Conservation (phyloP, 92 coral and sea anemone species). For the Epizoanthus rinbou region DNA sequence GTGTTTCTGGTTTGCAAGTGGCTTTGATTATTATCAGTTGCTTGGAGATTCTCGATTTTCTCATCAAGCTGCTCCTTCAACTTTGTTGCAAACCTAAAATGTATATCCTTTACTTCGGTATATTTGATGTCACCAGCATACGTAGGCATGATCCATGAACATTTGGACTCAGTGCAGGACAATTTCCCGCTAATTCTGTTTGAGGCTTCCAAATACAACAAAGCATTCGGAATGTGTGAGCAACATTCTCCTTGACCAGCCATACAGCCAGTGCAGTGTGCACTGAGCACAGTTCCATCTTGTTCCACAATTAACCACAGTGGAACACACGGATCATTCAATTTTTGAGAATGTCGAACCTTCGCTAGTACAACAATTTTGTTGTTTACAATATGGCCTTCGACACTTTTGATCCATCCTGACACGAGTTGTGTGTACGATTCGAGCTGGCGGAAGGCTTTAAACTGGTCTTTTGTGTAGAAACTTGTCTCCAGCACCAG, state of each 20-base stretch:
- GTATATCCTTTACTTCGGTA: constrained; percentile 42
- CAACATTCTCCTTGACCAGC: constrained; percentile 70
- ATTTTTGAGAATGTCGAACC: constrained; percentile 59
- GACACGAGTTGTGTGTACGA: constrained; percentile 59
- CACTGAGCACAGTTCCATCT: constrained; percentile 54
- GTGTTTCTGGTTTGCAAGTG: background rate
- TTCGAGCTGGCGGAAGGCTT: constrained; percentile 53
- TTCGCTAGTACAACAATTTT: constrained; percentile 55
- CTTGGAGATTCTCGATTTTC: constrained; percentile 44
- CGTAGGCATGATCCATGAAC: constrained; percentile 51
- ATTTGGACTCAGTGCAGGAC: constrained; percentile 51
- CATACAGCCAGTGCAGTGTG: constrained; percentile 60
- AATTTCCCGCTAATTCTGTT: constrained; percentile 45
- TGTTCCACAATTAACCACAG: constrained; percentile 57
- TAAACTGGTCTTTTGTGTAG: constrained; percentile 63
- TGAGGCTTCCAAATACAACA: constrained; percentile 15
- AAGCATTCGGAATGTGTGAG: constrained; percentile 41
- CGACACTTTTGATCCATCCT: constrained; percentile 53
- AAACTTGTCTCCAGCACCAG: constrained; percentile 59
- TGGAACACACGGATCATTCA: constrained; percentile 50
- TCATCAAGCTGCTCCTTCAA: constrained; percentile 52
- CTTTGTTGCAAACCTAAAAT: constrained; percentile 50
- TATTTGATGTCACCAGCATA: constrained; percentile 45
- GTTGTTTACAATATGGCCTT: constrained; percentile 49
- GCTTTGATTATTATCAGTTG: background rate